Percentiles rank a stretch among this genome's conserved stretches.
Evolutionary conservation across 2,888 invertebrate genomes (phyloP).

Genomic region (Aleiodes alternator): DNA sequence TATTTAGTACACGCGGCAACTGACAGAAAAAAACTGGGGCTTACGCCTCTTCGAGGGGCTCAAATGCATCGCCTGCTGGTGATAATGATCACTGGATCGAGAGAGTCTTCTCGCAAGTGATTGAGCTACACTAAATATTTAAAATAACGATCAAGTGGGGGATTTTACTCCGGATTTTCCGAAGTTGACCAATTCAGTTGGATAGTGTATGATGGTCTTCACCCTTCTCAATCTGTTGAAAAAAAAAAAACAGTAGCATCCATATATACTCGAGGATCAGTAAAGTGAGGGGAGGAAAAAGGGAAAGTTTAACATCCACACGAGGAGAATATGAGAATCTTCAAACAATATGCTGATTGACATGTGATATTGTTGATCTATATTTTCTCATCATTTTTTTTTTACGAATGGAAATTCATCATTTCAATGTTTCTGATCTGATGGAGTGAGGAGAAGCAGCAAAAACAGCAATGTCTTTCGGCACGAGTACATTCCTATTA

Average conservation of each 20-base stretch:
- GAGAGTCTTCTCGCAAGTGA: conserved; percentile 34
- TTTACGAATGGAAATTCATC: not conserved
- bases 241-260: not conserved
- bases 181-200: no score
- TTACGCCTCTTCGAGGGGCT: not conserved
- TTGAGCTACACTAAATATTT: conserved; percentile 47
- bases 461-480: conserved; percentile 14
- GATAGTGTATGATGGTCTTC: no score
- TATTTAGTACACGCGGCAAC: conserved; percentile 42
- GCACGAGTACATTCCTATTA: conserved; percentile 20
- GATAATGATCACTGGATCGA: conserved; percentile 42
- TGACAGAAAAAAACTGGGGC: not conserved
- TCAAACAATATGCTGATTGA: not conserved
- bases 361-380: not conserved
- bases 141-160: conserved; percentile 40
- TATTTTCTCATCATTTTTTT: not conserved
- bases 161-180: not conserved
- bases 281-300: not conserved
- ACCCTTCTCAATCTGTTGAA: no score
- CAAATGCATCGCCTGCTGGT: conserved; percentile 38
- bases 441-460: not conserved
- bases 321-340: not conserved
- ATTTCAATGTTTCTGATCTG: not conserved
- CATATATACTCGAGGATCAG: not conserved
- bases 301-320: not conserved